Base-by-base conservation (phyloP, 2,888 invertebrate species). In the Axea sp. region DNA sequence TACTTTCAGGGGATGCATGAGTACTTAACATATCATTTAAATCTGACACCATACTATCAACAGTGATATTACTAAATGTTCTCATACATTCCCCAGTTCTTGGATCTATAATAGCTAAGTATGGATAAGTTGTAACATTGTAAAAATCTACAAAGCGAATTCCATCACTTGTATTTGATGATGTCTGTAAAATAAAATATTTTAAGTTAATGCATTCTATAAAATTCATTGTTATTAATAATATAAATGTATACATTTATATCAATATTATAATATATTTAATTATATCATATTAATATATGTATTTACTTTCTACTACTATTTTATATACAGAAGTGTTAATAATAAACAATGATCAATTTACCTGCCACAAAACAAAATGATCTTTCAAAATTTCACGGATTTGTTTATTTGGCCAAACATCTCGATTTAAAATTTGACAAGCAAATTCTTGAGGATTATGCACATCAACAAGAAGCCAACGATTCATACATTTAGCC, bases 381-480 rank as follows among this genome's bases (percentile, higher is more conserved):
- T 92, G 90, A 55, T 91, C 89, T 39, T 90, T 89, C 12, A 93
- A 88, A 60, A 93, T 86, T 57, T 89, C 89, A 71, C 91, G 90
- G 3, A 93, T 90, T 59, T 90, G 89, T 33, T 86, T 84, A 76
- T 91, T 90, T 7, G 92, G 90, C 93, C 93, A 93, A 0, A 93
- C 90, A 82, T 93, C 93, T 35, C 93, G 88, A 85, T 93, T 93
- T 39, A 93, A 87, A 5, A 91, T 89, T 85, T 93, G 93, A 76
- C 93, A 93, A 12, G 90, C 87, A 82, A 94, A 93, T 83, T 92
- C 92, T 77, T 90, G 89, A 14, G 91, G 90, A 84, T 92, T 91
- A 83, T 93, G 93, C 4, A 94, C 89, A 82, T 94, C 93, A 0
- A 93, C 92, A 77, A 93, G 87, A 14, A 93, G 82, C 93, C 93